A percentile compares a stretch with the other conserved stretches of the same genome.
Evolutionary conservation across 2,888 invertebrate genomes (phyloP).

Genomic region (Choreutis nemorana): DNA sequence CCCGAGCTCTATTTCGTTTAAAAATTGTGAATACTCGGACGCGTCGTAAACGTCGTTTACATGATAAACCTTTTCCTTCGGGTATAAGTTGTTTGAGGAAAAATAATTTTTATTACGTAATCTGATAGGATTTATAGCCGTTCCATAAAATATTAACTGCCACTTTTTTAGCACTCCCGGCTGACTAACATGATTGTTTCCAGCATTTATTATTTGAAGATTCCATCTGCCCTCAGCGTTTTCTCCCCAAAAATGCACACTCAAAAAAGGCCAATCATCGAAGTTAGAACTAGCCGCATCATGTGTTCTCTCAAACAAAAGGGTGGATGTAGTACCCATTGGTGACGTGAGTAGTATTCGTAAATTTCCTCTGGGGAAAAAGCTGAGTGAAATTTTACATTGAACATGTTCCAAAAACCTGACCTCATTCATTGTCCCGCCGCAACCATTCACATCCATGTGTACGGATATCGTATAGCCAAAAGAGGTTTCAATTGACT

Average conservation of each 20-base stretch:
- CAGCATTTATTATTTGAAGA: constrained; percentile 77
- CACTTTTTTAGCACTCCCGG: constrained; percentile 91
- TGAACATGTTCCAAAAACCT: constrained; percentile 97
- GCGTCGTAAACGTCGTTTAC: constrained; percentile 70
- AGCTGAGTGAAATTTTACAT: constrained; percentile 90
- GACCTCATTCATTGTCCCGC: constrained; percentile 85
- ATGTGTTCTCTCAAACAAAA: constrained; percentile 91
- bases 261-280: constrained; percentile 98
- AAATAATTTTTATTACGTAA: constrained; percentile 68
- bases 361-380: constrained; percentile 93
- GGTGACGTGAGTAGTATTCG: constrained; percentile 89
- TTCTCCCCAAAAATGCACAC: constrained; percentile 98
- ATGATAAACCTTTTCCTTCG: constrained; percentile 65
- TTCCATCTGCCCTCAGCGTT: constrained; percentile 90
- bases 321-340: constrained; percentile 90
- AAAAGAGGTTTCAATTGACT: constrained; percentile 78
- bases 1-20: constrained; percentile 56
- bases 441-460: constrained; percentile 92
- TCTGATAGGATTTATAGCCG: constrained; percentile 83
- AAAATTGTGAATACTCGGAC: constrained; percentile 65
- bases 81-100: constrained; percentile 46
- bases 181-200: constrained; percentile 82
- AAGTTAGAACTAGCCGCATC: constrained; percentile 93
- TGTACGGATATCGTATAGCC: constrained; percentile 81
- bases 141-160: constrained; percentile 97